Evolutionary conservation across 1,140 invertebrate genomes (phyloP).

Genomic region (Ceratosolen solmsi): DNA sequence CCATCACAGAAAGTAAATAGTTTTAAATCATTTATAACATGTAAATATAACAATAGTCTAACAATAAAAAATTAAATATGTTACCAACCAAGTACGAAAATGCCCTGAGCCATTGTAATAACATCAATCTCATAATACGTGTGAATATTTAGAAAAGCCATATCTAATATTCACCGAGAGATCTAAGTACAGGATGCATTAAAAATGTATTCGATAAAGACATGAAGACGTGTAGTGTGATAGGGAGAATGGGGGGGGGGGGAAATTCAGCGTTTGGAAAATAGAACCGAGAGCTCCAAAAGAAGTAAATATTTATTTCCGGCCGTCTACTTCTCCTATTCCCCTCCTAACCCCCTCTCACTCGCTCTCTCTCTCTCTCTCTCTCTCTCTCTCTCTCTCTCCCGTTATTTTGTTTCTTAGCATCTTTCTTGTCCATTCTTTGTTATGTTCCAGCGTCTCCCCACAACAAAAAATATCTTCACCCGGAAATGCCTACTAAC

Average conservation of each 20-base stretch:
- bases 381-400: neutral
- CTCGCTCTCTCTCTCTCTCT: neutral
- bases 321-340: too few species aligned
- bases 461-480: constrained; percentile 11
- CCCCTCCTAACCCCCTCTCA: too few species aligned
- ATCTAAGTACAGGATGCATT: neutral
- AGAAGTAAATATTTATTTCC: constrained; percentile 30
- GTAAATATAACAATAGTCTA: too few species aligned
- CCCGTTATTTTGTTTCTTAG: neutral
- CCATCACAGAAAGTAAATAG: too few species aligned
- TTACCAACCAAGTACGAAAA: too few species aligned
- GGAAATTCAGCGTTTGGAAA: neutral
- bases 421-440: neutral
- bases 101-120: too few species aligned
- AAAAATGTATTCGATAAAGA: neutral
- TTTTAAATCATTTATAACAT: too few species aligned
- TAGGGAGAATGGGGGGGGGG: too few species aligned
- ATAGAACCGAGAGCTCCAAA: neutral
- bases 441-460: neutral
- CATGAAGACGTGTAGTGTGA: too few species aligned
- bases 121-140: too few species aligned
- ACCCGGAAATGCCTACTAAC: constrained; percentile 31
- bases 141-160: neutral
- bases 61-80: too few species aligned
- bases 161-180: neutral